Base-by-base conservation (phyloP, 2,797 vertebrate species). In the Setipinna tenuifilis region DNA sequence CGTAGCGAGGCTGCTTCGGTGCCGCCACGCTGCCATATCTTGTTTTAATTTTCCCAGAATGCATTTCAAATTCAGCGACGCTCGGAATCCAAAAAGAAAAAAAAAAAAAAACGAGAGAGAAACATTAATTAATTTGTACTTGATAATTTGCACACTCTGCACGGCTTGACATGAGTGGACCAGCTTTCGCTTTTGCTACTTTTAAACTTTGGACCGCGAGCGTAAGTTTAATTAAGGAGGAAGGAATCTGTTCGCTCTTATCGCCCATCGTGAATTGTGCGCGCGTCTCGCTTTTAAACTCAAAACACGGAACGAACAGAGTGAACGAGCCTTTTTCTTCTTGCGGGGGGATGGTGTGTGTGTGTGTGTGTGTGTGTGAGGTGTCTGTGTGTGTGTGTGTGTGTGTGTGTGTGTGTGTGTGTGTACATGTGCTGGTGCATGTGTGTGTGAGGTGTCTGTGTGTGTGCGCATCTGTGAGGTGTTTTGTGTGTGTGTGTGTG, bases 41-140 rank as follows among this genome's bases (percentile, higher is more conserved):
- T 75, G 68, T 94, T 95, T 94, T 95, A 94, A 95, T 95, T 95
- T 96, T 91, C 92, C 92, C 89, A 91, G 31, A 94, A 94, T 87
- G 94, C 93, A 94, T 93, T 93, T 93, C 90, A 87, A 84, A 90
- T 75, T 19, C 28, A 17, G 28, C 6, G 31, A 11, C 14, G 6
- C 68, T 35, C 16, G 14, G 28, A 35, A 35, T 75, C 68, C 14
- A 7, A 25, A 28, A 31, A 68, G 31, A 68, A 31, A 68, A 25
- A 93, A 90, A 84, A 48, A 90, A 90, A 93, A 92, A 93, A 90
- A 87, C n/a, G n/a, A n/a, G n/a, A n/a, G n/a, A n/a, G 25, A 93
- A 95, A 95, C 93, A 94, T 93, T 94, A 94, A 95, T 95, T 95
- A 94, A 94, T 95, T 95, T 94, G 94, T 95, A 92, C 94, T 95